Conservation (phyloP, 2,113 vertebrate species). For the Trematomus loennbergii region DNA sequence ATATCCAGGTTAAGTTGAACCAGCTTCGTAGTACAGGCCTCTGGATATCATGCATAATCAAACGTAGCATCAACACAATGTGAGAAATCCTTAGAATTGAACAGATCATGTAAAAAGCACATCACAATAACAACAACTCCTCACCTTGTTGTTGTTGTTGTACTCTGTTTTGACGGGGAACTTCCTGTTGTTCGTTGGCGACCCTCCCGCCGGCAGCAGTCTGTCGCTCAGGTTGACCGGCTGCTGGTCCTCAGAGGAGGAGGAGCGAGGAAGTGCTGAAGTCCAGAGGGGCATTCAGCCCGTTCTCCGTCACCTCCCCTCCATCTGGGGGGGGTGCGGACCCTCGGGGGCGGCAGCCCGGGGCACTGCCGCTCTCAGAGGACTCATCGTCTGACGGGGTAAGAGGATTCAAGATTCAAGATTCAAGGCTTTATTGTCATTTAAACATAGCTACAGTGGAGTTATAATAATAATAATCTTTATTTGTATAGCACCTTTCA, state of each 20-base stretch:
- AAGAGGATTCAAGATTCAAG: too few relatives aligned
- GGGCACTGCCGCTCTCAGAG: constrained; percentile 94
- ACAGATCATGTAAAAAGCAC: too few relatives aligned
- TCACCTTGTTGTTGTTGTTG: constrained; percentile 76
- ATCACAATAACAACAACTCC: neutral
- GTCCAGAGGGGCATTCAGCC: constrained; percentile 89
- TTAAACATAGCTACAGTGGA: too few relatives aligned
- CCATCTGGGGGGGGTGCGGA: constrained; percentile 81
- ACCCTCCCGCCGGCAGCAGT: constrained; percentile 81
- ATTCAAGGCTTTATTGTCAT: too few relatives aligned
- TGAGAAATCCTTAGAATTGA: too few relatives aligned
- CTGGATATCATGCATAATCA: too few relatives aligned
- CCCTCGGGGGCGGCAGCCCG: constrained; percentile 91
- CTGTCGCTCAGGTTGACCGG: constrained; percentile 94
- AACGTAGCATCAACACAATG: too few relatives aligned
- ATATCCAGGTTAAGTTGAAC: too few relatives aligned
- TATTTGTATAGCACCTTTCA: too few relatives aligned
- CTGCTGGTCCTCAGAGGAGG: constrained; percentile 91
- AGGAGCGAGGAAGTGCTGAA: constrained; percentile 88
- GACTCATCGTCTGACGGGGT: constrained; percentile 90
- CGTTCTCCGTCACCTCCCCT: constrained; percentile 92
- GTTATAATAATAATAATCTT: too few relatives aligned
- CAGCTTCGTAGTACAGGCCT: too few relatives aligned
- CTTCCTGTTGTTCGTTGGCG: constrained; percentile 77
- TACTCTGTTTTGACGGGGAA: constrained; percentile 87